Percentiles rank a stretch among this genome's conserved stretches.
Evolutionary conservation across 2,797 vertebrate genomes (phyloP).

Genomic region (Dryobates pubescens): DNA sequence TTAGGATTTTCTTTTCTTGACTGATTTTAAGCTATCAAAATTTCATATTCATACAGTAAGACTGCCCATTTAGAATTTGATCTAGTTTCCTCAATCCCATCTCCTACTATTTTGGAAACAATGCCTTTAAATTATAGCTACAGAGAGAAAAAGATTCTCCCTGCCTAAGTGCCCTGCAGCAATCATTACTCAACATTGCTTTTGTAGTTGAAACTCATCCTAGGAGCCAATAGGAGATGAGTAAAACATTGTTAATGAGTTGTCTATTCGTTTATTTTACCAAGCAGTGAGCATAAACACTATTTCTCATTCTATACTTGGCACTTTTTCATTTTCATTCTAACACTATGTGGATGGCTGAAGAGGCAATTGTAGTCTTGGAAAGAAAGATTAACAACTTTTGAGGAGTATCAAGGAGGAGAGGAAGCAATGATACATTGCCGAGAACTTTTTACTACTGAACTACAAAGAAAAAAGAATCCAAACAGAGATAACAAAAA

Average conservation of each 20-base stretch:
- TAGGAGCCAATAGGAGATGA: neutral
- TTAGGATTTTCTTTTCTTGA: neutral
- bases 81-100: neutral
- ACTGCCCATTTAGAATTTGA: neutral
- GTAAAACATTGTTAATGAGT: neutral
- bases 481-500: neutral
- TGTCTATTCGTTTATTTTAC: conserved; percentile 10
- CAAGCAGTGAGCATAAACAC: neutral
- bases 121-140: neutral
- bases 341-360: neutral
- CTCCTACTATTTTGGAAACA: neutral
- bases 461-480: neutral
- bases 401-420: neutral
- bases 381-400: neutral
- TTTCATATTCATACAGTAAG: neutral
- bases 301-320: neutral
- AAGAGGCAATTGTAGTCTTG: neutral
- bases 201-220: neutral
- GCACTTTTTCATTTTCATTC: neutral
- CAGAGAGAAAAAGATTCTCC: neutral
- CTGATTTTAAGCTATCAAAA: neutral
- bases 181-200: neutral
- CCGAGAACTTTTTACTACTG: neutral
- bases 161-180: neutral
- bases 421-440: neutral